These are phyloP conservation scores for Lutjanus argentimaculatus DNA, from an alignment of 2,797 vertebrate species.

Conservation along the genomic window DNA sequence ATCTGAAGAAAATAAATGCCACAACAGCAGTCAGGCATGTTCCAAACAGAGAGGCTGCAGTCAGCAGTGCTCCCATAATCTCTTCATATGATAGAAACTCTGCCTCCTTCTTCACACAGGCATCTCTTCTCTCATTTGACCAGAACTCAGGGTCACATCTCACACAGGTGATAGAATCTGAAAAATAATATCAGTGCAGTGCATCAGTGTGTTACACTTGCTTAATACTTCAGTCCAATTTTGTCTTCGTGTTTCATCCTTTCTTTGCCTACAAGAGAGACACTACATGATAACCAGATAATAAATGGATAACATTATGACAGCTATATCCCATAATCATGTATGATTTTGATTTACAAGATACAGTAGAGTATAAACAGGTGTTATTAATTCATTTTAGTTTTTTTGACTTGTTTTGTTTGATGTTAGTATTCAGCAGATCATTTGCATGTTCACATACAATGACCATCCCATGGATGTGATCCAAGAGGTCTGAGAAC, in stretches of 20 bases:
- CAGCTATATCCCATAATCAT: too few species aligned
- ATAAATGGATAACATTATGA: too few species aligned
- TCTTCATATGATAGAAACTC: constrained; percentile 66
- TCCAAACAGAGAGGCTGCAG: neutral
- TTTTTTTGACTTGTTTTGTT: too few species aligned
- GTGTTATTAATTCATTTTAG: too few species aligned
- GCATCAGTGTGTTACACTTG: neutral
- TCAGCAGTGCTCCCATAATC: constrained; percentile 57
- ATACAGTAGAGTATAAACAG: too few species aligned
- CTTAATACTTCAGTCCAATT: neutral
- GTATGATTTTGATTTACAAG: too few species aligned
- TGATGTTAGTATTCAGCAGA: too few species aligned
- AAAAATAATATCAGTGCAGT: neutral
- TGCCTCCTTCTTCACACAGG: constrained; percentile 54
- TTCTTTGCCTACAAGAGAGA: neutral
- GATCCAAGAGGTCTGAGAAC: too few species aligned
- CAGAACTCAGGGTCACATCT: neutral
- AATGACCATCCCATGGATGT: too few species aligned
- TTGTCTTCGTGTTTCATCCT: neutral
- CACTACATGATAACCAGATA: neutral
- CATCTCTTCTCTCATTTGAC: constrained; percentile 41
- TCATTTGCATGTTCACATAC: too few species aligned
- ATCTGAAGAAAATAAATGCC: constrained; percentile 65
- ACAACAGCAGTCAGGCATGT: constrained; percentile 23
- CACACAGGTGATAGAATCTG: neutral